Evolutionary conservation across 2,888 invertebrate genomes (phyloP), one percentile per base, ranked within the genome.

Genomic region (Cheilosia urbana): DNA sequence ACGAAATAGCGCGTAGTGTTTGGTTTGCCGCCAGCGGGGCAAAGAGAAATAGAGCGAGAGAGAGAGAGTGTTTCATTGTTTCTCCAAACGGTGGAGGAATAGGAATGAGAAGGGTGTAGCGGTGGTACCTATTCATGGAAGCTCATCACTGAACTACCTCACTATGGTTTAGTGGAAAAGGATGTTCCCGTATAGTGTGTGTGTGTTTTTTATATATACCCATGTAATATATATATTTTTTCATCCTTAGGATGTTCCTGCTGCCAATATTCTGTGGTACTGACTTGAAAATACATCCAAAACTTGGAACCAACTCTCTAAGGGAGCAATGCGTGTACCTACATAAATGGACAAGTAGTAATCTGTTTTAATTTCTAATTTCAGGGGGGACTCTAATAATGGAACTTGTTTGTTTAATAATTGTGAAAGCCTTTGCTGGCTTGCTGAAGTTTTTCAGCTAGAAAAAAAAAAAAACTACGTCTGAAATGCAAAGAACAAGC

Each of bases 131-230:
- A 62, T 76, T 81, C 66, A 85, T 77, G 62, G 81, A 81, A 85
- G 76, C 76, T 81, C 81, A 77, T 81, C 85, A 85, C 85, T 85
- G 85, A 76, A 77, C 85, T 77, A 81, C 85, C 81, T 85, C 85
- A 85, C 85, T 81, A 72, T 45, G 63, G 49, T 76, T 72, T 68
- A 77, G 66, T 72, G 51, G 47, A 81, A 72, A 71, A 80, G 72
- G 76, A 81, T 77, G 15, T 21, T 51, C 51, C 51, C 42, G 57
- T 55, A 53, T 49, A 62, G 45, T 62, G 11, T 19, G 45, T 30
- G 7, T 19, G 34, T 30, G 27, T 40, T 62, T 27, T 19, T 13
- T 30, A n/a, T n/a, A n/a, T n/a, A n/a, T n/a, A n/a, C n/a, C n/a
- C n/a, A n/a, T n/a, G n/a, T n/a, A n/a, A n/a, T n/a, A n/a, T n/a